A percentile compares a stretch with the other conserved stretches of the same genome.
phyloP scores from a whole-genome alignment of 37 sponge, comb jelly and placozoan genomes.

The Spongia lamella region DNA sequence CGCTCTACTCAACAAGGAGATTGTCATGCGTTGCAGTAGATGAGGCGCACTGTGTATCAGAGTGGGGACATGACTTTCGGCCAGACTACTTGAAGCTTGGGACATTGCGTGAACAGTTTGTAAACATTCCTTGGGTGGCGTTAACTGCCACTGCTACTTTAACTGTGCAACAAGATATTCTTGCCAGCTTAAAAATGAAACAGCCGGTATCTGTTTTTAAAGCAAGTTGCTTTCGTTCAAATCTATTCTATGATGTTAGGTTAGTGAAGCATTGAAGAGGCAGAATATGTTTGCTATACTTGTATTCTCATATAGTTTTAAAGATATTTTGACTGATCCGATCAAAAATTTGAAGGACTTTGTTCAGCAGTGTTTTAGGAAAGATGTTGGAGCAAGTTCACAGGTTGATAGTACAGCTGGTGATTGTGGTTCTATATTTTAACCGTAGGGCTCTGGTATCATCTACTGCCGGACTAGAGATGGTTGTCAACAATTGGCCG shows the following conservation, averaged over 20 bases:
- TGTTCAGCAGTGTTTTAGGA: constrained; percentile 19
- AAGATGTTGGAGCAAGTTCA: not conserved
- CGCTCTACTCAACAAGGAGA: constrained; percentile 40
- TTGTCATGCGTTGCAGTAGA: constrained; percentile 82
- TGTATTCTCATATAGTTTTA: constrained; percentile 48
- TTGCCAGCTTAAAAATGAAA: constrained; percentile 46
- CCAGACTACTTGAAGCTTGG: constrained; percentile 96
- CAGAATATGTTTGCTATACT: no score
- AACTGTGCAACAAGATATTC: constrained; percentile 77
- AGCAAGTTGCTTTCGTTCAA: constrained; percentile 67
- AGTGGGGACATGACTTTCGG: constrained; percentile 99
- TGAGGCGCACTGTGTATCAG: constrained; percentile 98
- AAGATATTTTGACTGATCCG: constrained; percentile 74
- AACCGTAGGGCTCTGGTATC: constrained; percentile 83
- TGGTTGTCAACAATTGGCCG: constrained; percentile 77
- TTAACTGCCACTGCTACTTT: constrained; percentile 95
- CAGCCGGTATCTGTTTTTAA: constrained; percentile 53
- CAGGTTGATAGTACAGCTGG: not conserved
- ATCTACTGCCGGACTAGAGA: constrained; percentile 91
- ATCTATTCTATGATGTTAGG: constrained; percentile 87
- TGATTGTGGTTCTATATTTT: not conserved
- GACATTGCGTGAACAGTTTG: constrained; percentile 56
- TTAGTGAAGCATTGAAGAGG: no score
- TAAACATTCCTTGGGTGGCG: constrained; percentile 84
- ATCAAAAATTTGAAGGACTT: constrained; percentile 64